phyloP scores from a whole-genome alignment of 2,797 vertebrate genomes.

The Sphenodon punctatus region DNA sequence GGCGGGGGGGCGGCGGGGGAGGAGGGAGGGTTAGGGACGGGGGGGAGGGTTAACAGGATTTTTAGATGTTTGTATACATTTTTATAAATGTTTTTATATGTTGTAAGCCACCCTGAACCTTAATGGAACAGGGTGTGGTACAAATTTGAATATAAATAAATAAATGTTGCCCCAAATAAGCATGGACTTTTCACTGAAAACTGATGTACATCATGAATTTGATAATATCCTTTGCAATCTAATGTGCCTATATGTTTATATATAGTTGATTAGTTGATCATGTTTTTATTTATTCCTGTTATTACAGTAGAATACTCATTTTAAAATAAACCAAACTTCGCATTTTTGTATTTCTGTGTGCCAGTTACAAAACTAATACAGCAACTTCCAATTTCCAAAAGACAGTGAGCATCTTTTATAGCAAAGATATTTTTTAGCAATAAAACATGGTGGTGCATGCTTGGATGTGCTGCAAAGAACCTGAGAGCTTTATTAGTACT shows the following conservation, averaged over 20 bases:
- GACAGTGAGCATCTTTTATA: slow-evolving; percentile 38
- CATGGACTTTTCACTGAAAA: no score
- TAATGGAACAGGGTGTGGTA: no score
- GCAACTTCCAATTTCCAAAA: slow-evolving; percentile 46
- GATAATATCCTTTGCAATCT: not conserved
- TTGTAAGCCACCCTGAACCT: no score
- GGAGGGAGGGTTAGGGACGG: no score
- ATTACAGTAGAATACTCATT: slow-evolving; percentile 50
- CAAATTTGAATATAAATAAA: no score
- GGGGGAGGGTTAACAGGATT: no score
- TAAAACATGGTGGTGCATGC: slow-evolving; percentile 5
- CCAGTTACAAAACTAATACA: slow-evolving; percentile 48
- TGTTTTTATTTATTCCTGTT: slow-evolving; percentile 47
- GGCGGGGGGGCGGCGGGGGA: no score
- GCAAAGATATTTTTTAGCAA: slow-evolving; percentile 17
- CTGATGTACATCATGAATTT: not conserved
- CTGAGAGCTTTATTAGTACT: not conserved
- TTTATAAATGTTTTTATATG: no score
- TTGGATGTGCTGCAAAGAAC: not conserved
- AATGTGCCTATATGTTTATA: not conserved
- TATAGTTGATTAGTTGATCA: slow-evolving; percentile 19
- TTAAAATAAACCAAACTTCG: slow-evolving; percentile 48
- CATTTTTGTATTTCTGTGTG: slow-evolving; percentile 34
- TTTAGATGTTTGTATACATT: no score
- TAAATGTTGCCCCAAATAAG: no score